Percentiles rank a stretch among this genome's conserved stretches.
These are phyloP conservation scores for Picus viridis DNA, from an alignment of 2,797 vertebrate species.

Conservation along the genomic window DNA sequence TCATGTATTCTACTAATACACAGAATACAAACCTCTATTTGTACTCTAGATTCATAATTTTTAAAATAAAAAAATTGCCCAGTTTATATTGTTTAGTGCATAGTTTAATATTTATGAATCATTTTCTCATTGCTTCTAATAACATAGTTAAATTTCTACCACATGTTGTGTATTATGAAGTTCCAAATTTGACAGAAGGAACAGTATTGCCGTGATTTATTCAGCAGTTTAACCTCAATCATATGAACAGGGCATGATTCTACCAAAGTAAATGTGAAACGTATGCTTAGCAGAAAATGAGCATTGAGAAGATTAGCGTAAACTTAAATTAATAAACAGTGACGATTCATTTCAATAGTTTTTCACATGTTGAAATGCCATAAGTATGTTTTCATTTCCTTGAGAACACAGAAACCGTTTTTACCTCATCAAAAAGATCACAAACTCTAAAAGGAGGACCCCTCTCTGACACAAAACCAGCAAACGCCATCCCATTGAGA, in stretches of 20 bases:
- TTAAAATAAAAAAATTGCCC: too few relatives aligned
- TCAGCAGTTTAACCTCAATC: neutral
- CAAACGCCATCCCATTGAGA: slow-evolving; percentile 98
- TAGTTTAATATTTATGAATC: neutral
- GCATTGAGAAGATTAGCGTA: neutral
- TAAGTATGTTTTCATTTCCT: neutral
- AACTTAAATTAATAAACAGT: neutral
- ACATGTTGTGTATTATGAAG: neutral
- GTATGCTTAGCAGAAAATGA: neutral
- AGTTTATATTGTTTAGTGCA: neutral
- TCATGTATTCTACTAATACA: neutral
- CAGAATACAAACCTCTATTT: neutral
- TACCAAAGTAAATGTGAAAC: neutral
- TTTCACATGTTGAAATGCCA: neutral
- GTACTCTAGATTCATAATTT: neutral
- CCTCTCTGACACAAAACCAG: slow-evolving; percentile 97
- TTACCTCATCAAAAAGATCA: slow-evolving; percentile 98
- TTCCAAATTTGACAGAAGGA: neutral
- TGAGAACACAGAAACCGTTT: neutral
- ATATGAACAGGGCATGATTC: neutral
- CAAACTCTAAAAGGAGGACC: slow-evolving; percentile 95
- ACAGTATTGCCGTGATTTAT: neutral
- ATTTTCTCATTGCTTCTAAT: neutral
- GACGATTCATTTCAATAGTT: neutral
- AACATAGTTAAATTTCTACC: neutral